Percentiles rank a stretch among this genome's conserved stretches.
Evolutionary conservation across 2,113 vertebrate species (phyloP).

Genomic region (Ploceus nigricollis): DNA sequence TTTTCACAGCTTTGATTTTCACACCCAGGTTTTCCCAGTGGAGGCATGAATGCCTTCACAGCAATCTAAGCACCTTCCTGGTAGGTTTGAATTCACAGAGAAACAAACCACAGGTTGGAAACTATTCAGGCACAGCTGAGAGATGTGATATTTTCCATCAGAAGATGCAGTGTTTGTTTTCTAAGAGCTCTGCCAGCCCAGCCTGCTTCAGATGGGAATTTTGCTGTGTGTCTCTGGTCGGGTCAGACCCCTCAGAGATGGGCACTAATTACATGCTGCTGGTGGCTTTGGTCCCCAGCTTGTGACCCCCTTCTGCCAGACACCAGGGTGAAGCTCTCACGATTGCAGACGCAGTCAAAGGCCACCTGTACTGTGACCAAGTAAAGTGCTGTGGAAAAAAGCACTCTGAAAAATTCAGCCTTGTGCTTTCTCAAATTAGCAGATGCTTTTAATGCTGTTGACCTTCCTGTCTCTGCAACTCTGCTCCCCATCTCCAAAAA

Average conservation of each 20-base stretch:
- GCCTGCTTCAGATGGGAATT: background rate
- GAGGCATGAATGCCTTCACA: background rate
- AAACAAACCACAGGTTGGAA: background rate
- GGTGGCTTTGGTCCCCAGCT: background rate
- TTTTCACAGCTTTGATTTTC: constrained; percentile 1
- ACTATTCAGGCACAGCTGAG: background rate
- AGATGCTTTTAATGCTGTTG: constrained; percentile 18
- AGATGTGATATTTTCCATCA: background rate
- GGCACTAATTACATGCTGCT: background rate
- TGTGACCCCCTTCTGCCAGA: background rate
- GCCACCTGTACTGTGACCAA: background rate
- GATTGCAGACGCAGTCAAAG: background rate
- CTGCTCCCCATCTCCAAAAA: accelerated
- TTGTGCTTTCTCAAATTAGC: background rate
- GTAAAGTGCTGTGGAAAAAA: background rate
- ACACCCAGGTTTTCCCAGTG: background rate
- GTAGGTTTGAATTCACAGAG: background rate
- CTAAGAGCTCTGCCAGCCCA: background rate
- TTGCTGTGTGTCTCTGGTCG: background rate
- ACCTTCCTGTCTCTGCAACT: background rate
- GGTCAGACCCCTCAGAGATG: background rate
- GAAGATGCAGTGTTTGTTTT: background rate
- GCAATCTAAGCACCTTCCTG: background rate
- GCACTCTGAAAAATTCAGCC: background rate
- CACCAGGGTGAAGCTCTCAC: background rate